Evolutionary conservation across 2,113 vertebrate genomes (phyloP).

Genomic region (Oncorhynchus gorbuscha): DNA sequence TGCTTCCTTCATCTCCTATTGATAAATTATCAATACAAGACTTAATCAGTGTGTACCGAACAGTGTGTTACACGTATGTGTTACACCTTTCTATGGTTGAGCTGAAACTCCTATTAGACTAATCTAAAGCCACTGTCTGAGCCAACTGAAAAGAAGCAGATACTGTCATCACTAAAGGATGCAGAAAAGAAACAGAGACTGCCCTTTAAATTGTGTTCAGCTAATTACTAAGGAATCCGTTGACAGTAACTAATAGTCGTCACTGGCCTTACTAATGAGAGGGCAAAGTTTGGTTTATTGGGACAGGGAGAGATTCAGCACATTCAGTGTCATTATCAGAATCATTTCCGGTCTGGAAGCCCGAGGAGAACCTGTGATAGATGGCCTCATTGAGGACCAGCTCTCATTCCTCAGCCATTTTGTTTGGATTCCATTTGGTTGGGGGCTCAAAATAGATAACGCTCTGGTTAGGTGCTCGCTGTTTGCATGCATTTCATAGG

Average conservation of each 20-base stretch:
- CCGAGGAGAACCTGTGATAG: constrained; percentile 35
- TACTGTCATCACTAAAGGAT: background rate
- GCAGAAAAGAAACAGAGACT: background rate
- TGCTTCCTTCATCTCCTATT: background rate
- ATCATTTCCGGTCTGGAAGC: constrained; percentile 42
- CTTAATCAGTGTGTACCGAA: background rate
- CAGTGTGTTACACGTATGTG: background rate
- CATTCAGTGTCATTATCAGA: constrained; percentile 31
- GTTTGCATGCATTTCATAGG: constrained; percentile 49
- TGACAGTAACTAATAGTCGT: background rate
- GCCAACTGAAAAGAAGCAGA: background rate
- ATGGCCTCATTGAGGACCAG: constrained; percentile 42
- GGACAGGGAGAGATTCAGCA: constrained; percentile 22
- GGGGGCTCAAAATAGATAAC: constrained; percentile 51
- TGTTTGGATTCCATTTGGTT: constrained; percentile 56
- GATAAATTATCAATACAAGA: background rate
- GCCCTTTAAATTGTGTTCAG: background rate
- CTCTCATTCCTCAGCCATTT: constrained; percentile 52
- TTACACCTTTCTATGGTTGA: no score
- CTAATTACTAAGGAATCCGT: background rate
- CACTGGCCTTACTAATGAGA: constrained; percentile 1
- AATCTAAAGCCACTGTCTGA: background rate
- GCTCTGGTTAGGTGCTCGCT: constrained; percentile 33
- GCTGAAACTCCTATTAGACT: no score
- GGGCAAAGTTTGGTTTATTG: constrained; percentile 33